These are phyloP conservation scores for Rhynchotus rufescens DNA, from an alignment of 2,797 vertebrate species.

Conservation along the genomic window DNA sequence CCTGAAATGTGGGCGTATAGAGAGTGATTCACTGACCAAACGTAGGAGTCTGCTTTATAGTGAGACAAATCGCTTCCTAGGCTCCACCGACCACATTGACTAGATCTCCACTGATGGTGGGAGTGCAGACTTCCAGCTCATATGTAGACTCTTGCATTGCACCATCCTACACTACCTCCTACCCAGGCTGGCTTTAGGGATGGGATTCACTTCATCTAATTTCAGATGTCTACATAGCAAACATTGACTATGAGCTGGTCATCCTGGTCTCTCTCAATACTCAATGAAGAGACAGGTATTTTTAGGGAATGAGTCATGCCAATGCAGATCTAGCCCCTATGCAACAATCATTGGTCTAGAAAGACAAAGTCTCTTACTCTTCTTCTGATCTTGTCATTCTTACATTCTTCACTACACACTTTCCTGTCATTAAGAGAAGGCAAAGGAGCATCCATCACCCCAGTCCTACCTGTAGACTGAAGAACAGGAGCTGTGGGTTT, in stretches of 20 bases:
- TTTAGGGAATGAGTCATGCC: constrained; percentile 52
- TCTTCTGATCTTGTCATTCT: background rate
- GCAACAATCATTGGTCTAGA: background rate
- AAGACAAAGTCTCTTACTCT: background rate
- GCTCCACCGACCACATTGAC: constrained; percentile 50
- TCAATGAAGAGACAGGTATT: constrained; percentile 52
- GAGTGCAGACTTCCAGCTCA: constrained; percentile 76
- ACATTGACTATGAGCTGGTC: constrained; percentile 54
- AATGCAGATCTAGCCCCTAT: background rate
- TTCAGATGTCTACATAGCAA: constrained; percentile 49
- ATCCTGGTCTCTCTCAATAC: constrained; percentile 44
- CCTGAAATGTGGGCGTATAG: constrained; percentile 56
- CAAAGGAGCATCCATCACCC: background rate
- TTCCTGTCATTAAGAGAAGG: background rate
- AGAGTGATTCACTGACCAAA: constrained; percentile 74
- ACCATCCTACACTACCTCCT: constrained; percentile 68
- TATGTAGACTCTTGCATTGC: constrained; percentile 73
- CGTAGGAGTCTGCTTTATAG: constrained; percentile 73
- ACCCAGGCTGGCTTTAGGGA: constrained; percentile 66
- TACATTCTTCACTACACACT: background rate
- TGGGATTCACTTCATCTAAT: constrained; percentile 59
- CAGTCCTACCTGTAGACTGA: background rate
- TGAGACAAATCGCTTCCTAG: constrained; percentile 70
- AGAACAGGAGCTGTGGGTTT: background rate
- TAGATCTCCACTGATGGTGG: constrained; percentile 59